Evolutionary conservation across 2,113 vertebrate genomes (phyloP), one percentile per base, ranked within the genome.

Genomic region (Aptenodytes forsteri): DNA sequence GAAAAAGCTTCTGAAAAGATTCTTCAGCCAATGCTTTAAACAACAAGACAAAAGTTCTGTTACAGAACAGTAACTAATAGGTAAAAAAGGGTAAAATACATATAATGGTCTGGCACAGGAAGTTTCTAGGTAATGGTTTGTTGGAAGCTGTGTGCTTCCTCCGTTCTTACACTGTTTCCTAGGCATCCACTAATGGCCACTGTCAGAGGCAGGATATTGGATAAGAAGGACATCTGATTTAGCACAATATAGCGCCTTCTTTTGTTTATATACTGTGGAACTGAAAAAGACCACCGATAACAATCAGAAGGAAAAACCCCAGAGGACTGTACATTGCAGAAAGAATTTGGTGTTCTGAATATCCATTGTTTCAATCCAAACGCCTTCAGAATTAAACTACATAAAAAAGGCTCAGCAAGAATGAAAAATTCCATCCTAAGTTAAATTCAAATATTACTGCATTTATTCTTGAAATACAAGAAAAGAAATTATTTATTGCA

Each of bases 141-240:
- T 42, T 96, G 93, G 76, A 95, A 96, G 83, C 86, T 38, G 64
- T 90, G 86, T 90, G 83, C 86, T 89, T 96, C 83, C 89, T 95
- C 75, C 3, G 0, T 66, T 90, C 67, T 92, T 93, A 77, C 40
- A 54, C 36, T 19, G 67, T 86, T 94, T 92, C 96, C 91, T 90
- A 90, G 66, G 79, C 86, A 90, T 73, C 58, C 58, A 88, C 70
- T 89, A 86, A 72, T 9, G 40, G 62, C 59, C 73, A 80, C 71
- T 86, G 64, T 73, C 76, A 81, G 72, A 70, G 55, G 72, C 91
- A 94, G 91, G 94, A 92, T 94, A 97, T 19, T 70, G 89, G 67
- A 61, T 42, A 93, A 95, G 78, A 64, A 93, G 30, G 25, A 83
- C 89, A 87, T 84, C 81, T 91, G 80, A 96, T 77, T 95, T 81